Percentiles rank a stretch among this genome's conserved stretches.
Conservation (phyloP, 2,888 invertebrate genomes). For the Dastarcus helophoroides region DNA sequence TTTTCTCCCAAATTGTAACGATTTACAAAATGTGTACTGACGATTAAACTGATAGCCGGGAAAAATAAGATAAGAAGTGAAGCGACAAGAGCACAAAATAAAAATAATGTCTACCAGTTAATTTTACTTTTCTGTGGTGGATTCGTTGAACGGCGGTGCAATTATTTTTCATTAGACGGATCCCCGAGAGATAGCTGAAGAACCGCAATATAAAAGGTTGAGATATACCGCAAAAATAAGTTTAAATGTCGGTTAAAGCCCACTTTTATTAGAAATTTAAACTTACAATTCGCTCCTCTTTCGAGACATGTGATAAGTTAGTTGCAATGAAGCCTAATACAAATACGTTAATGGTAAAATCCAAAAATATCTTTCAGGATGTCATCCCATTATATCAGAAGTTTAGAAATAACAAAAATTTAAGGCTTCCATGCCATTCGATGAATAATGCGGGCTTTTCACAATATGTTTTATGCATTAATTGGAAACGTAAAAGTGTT, state of each 20-base stretch:
- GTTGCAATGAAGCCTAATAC: too few species aligned
- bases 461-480: too few species aligned
- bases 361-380: too few species aligned
- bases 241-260: constrained; percentile 29
- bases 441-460: too few species aligned
- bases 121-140: constrained; percentile 28
- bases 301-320: too few species aligned
- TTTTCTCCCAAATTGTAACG: too few species aligned
- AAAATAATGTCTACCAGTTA: constrained; percentile 32
- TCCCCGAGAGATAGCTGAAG: constrained; percentile 19
- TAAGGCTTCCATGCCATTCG: too few species aligned
- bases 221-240: constrained; percentile 30
- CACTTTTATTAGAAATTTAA: constrained; percentile 28
- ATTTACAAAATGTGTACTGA: constrained; percentile 2
- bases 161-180: constrained; percentile 33
- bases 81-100: constrained; percentile 20
- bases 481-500: too few species aligned
- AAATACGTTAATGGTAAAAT: too few species aligned
- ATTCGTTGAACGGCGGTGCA: constrained; percentile 26
- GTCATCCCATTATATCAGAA: too few species aligned
- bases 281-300: constrained; percentile 23
- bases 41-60: constrained; percentile 5
- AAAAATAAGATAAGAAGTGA: constrained; percentile 10
- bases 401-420: too few species aligned
- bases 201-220: constrained; percentile 24